Percentiles rank a stretch among this genome's conserved stretches.
Conservation (phyloP, 2,888 invertebrate species). For the Parnassius smintheus region DNA sequence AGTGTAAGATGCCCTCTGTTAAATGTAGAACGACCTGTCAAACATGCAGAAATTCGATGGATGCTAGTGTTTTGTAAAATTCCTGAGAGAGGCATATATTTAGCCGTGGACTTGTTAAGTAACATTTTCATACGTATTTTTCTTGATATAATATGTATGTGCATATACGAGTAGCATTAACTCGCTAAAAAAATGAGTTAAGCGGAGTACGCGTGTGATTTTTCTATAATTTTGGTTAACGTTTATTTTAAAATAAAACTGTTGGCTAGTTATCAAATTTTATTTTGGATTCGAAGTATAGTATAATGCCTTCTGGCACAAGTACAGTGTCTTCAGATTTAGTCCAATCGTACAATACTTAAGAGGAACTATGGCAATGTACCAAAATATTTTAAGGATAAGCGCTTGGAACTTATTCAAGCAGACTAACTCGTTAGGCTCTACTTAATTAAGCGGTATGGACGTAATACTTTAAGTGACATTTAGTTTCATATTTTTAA, state of each 20-base stretch:
- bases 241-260: neutral
- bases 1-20: too few species aligned
- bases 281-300: conserved; percentile 3
- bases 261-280: conserved; percentile 7
- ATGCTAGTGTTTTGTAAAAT: too few species aligned
- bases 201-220: too few species aligned
- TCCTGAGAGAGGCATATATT: too few species aligned
- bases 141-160: too few species aligned
- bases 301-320: conserved; percentile 11
- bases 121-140: too few species aligned
- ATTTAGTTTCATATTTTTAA: too few species aligned
- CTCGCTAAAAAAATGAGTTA: too few species aligned
- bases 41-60: too few species aligned
- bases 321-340: conserved; percentile 4
- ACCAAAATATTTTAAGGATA: conserved; percentile 25
- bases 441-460: conserved; percentile 1
- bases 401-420: conserved; percentile 18
- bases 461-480: neutral
- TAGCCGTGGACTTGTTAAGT: too few species aligned
- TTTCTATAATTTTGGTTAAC: neutral
- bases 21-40: too few species aligned
- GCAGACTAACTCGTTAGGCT: conserved; percentile 3
- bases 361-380: conserved; percentile 19
- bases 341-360: conserved; percentile 5
- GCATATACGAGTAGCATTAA: too few species aligned